These are phyloP conservation scores for Anoplolepis gracilipes DNA, from an alignment of 1,140 invertebrate genomes.

Conservation along the genomic window DNA sequence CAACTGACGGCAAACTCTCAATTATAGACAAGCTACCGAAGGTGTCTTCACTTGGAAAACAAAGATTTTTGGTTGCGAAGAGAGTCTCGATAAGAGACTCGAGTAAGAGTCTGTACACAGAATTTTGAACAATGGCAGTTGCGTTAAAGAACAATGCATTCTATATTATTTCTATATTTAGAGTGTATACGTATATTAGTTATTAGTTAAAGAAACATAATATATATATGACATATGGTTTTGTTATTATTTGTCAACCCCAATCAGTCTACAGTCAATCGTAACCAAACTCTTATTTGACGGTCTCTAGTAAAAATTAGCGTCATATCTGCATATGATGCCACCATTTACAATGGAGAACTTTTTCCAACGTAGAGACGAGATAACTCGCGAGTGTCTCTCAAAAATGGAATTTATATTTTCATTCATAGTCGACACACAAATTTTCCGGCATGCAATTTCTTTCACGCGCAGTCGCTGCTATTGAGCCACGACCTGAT, in stretches of 20 bases:
- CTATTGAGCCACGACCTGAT: conserved; percentile 64
- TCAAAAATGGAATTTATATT: conserved; percentile 36
- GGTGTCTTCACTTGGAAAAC: conserved; percentile 7
- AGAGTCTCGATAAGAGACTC: neutral
- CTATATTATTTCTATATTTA: too few relatives aligned
- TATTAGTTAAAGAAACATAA: too few relatives aligned
- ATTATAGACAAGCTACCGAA: conserved; percentile 13
- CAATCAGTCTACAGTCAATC: too few relatives aligned
- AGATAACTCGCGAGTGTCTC: neutral
- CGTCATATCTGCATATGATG: neutral
- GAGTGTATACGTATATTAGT: too few relatives aligned
- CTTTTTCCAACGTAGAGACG: neutral
- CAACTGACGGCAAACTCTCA: conserved; percentile 53
- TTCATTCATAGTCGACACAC: conserved; percentile 5
- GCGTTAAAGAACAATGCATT: too few relatives aligned
- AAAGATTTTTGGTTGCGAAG: conserved; percentile 24
- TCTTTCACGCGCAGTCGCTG: conserved; percentile 62
- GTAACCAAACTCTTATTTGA: too few relatives aligned
- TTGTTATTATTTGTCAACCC: too few relatives aligned
- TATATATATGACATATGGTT: too few relatives aligned
- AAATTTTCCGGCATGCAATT: conserved; percentile 65
- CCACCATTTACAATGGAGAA: neutral
- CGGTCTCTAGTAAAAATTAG: too few relatives aligned
- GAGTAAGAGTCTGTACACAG: too few relatives aligned
- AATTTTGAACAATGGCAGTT: too few relatives aligned